phyloP scores from a whole-genome alignment of 1,140 invertebrate genomes.

The Cataglyphis hispanica region DNA sequence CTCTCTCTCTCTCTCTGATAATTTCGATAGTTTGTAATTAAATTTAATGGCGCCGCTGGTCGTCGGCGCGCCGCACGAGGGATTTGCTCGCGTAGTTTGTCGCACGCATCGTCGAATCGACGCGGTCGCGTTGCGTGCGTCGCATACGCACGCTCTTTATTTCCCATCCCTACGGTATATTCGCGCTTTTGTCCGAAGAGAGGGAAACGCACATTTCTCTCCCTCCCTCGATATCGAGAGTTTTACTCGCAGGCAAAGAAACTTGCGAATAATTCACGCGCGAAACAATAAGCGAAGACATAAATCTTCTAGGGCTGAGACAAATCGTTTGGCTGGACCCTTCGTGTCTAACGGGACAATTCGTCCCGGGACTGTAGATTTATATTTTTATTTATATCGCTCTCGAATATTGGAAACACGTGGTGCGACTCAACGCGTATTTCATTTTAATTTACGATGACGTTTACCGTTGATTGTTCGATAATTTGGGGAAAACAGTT shows the following conservation, averaged over 20 bases:
- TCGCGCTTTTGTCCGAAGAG: neutral
- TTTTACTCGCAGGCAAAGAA: slow-evolving; percentile 33
- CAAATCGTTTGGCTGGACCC: slow-evolving; percentile 2
- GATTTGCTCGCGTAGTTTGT: slow-evolving; percentile 50
- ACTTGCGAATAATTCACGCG: neutral
- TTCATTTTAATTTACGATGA: neutral
- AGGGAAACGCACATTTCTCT: neutral
- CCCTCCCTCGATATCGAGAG: neutral
- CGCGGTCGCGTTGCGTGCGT: neutral
- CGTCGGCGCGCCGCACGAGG: slow-evolving; percentile 14
- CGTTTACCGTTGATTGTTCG: neutral
- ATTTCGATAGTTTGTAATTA: slow-evolving; percentile 64
- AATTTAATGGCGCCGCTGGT: slow-evolving; percentile 48
- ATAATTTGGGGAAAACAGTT: slow-evolving; percentile 1
- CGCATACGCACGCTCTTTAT: neutral
- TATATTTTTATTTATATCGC: slow-evolving; percentile 11
- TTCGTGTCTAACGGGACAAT: slow-evolving; percentile 3
- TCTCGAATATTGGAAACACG: neutral
- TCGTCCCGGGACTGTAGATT: slow-evolving; percentile 2
- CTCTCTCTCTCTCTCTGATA: slow-evolving; percentile 46
- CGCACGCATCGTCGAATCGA: slow-evolving; percentile 39
- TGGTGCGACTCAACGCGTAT: neutral
- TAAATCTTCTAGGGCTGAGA: slow-evolving; percentile 16
- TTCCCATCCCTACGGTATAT: neutral
- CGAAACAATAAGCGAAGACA: slow-evolving; percentile 38